phyloP scores from a whole-genome alignment of 1,140 invertebrate genomes.

The Andricus grossulariae region DNA sequence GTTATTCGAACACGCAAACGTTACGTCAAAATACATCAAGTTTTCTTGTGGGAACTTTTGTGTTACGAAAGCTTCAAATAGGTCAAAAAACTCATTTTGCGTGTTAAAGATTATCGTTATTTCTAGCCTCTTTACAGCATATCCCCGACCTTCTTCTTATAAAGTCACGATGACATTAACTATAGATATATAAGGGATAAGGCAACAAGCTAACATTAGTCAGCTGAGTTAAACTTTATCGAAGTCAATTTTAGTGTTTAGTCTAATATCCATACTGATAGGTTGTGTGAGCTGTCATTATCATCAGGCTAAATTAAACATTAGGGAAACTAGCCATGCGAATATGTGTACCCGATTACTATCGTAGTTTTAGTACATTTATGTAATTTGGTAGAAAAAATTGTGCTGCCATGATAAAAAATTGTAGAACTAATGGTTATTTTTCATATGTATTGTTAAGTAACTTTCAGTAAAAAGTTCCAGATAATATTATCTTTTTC shows the following conservation, averaged over 20 bases:
- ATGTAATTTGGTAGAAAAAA: neutral
- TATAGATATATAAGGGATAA: neutral
- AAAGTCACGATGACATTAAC: neutral
- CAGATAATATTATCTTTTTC: too few relatives aligned
- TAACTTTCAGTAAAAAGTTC: too few relatives aligned
- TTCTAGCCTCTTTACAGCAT: neutral
- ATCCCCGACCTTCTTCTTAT: constrained; percentile 7
- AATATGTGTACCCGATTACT: neutral
- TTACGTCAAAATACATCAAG: constrained; percentile 1
- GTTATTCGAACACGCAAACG: neutral
- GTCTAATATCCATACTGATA: too few relatives aligned
- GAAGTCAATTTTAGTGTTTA: neutral
- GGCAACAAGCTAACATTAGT: too few relatives aligned
- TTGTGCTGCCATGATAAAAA: neutral
- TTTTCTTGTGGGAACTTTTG: neutral
- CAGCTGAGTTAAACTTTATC: neutral
- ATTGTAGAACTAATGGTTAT: neutral
- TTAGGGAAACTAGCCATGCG: neutral
- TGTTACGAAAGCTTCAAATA: neutral
- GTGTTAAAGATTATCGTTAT: neutral
- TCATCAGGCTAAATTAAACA: constrained; percentile 2
- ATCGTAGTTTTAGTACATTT: neutral
- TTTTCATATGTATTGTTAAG: neutral
- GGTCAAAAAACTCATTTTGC: neutral
- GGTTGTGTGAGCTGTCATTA: neutral